These are phyloP conservation scores for Dysdera silvatica DNA, from an alignment of 1,140 invertebrate genomes.

Conservation along the genomic window DNA sequence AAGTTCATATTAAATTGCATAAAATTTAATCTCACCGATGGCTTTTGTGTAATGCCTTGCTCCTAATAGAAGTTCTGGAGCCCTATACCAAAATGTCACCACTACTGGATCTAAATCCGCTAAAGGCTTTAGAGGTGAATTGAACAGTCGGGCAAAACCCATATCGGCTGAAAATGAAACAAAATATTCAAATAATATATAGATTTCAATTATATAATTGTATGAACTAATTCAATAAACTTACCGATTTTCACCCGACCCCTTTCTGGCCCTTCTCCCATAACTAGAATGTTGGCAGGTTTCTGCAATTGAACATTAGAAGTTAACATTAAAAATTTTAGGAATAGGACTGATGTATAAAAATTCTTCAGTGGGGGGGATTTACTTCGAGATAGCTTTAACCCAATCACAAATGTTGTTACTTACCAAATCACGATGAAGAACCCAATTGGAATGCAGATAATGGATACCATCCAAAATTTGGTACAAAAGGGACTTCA, in stretches of 20 bases:
- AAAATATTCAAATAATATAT: neutral
- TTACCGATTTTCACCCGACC: constrained; percentile 87
- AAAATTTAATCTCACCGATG: constrained; percentile 59
- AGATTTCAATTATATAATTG: neutral
- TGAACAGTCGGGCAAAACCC: constrained; percentile 99
- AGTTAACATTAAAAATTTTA: neutral
- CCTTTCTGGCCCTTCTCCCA: constrained; percentile 95
- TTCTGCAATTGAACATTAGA: constrained; percentile 58
- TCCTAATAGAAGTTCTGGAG: constrained; percentile 90
- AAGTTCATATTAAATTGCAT: neutral
- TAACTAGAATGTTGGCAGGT: constrained; percentile 98
- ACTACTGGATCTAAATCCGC: constrained; percentile 98
- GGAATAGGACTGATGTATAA: neutral
- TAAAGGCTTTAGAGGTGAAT: constrained; percentile 94
- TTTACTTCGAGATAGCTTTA: constrained; percentile 1
- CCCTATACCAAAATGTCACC: constrained; percentile 99
- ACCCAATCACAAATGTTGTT: constrained; percentile 4
- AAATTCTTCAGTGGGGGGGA: neutral
- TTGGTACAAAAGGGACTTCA: constrained; percentile 96
- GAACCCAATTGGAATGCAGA: constrained; percentile 98
- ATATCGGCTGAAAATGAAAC: constrained; percentile 73
- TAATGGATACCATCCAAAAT: constrained; percentile 99
- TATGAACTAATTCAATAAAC: constrained; percentile 1
- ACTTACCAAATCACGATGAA: constrained; percentile 91
- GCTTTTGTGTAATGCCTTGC: constrained; percentile 98